Conservation (phyloP, 2,888 invertebrate genomes). For the Leptopilina drosophilae region DNA sequence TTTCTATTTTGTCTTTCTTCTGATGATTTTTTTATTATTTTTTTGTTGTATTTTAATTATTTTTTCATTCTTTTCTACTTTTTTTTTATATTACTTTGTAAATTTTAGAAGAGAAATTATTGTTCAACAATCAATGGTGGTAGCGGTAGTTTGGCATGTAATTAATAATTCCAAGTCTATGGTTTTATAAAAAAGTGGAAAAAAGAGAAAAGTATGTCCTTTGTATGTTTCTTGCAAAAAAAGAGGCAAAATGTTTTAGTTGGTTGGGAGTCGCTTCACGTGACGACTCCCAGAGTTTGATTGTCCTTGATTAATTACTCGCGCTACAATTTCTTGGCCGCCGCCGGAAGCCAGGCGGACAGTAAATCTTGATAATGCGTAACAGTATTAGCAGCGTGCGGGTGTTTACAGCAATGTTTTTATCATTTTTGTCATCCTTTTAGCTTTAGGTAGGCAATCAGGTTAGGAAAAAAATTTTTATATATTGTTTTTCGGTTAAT, state of each 20-base stretch:
- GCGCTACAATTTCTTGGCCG: constrained; percentile 62
- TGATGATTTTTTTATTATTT: too few species aligned
- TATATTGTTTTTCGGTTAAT: constrained; percentile 6
- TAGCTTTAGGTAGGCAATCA: neutral
- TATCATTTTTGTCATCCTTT: constrained; percentile 23
- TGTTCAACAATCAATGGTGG: too few species aligned
- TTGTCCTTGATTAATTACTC: constrained; percentile 76
- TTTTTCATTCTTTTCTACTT: too few species aligned
- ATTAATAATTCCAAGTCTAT: too few species aligned
- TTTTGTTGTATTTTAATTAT: too few species aligned
- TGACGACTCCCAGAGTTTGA: constrained; percentile 75
- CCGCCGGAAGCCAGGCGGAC: constrained; percentile 63
- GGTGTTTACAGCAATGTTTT: constrained; percentile 14
- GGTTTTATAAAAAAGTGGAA: too few species aligned
- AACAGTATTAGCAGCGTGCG: constrained; percentile 68
- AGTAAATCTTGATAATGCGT: constrained; percentile 74
- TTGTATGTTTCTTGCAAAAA: neutral
- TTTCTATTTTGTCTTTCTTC: too few species aligned
- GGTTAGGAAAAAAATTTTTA: constrained; percentile 5
- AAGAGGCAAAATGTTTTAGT: constrained; percentile 35
- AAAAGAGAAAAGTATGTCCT: too few species aligned
- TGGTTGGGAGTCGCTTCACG: constrained; percentile 71
- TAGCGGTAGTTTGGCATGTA: too few species aligned
- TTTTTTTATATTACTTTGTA: too few species aligned
- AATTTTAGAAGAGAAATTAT: too few species aligned